Conservation (phyloP, 2,113 vertebrate genomes). For the Platichthys flesus region DNA sequence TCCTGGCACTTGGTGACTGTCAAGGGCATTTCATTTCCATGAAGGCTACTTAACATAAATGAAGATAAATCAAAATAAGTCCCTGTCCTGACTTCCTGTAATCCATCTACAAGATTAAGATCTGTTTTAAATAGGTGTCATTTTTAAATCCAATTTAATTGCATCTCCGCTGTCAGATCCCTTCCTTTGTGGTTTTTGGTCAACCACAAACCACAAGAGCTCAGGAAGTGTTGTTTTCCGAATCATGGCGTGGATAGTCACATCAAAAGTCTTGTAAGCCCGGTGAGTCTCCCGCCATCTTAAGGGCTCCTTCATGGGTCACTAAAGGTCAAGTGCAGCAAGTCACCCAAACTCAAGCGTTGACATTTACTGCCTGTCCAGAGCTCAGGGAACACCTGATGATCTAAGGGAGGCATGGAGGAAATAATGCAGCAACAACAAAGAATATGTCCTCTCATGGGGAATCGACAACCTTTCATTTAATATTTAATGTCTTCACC, state of each 20-base stretch:
- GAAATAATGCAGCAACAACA: constrained; percentile 39
- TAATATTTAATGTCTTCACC: constrained; percentile 43
- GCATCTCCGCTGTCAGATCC: neutral
- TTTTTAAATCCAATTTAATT: constrained; percentile 25
- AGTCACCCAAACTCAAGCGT: constrained; percentile 53
- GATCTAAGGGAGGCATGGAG: constrained; percentile 21
- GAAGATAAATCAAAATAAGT: constrained; percentile 51
- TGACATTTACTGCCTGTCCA: constrained; percentile 54
- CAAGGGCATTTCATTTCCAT: constrained; percentile 51
- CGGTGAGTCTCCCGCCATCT: constrained; percentile 15
- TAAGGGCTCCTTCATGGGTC: constrained; percentile 47
- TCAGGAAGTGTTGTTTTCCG: constrained; percentile 1
- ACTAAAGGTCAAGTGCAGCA: constrained; percentile 65
- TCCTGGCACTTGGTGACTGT: constrained; percentile 52
- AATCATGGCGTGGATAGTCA: constrained; percentile 20
- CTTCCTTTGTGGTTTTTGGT: constrained; percentile 27
- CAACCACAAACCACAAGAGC: constrained; percentile 19
- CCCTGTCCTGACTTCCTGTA: neutral
- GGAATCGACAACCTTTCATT: constrained; percentile 11
- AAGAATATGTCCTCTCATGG: constrained; percentile 18
- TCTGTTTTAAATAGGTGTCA: constrained; percentile 13
- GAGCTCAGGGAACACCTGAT: constrained; percentile 5
- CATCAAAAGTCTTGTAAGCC: too few relatives aligned
- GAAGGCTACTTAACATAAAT: constrained; percentile 48
- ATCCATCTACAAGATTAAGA: constrained; percentile 33